Conservation (phyloP, 2,113 vertebrate genomes). For the Eublepharis macularius region DNA sequence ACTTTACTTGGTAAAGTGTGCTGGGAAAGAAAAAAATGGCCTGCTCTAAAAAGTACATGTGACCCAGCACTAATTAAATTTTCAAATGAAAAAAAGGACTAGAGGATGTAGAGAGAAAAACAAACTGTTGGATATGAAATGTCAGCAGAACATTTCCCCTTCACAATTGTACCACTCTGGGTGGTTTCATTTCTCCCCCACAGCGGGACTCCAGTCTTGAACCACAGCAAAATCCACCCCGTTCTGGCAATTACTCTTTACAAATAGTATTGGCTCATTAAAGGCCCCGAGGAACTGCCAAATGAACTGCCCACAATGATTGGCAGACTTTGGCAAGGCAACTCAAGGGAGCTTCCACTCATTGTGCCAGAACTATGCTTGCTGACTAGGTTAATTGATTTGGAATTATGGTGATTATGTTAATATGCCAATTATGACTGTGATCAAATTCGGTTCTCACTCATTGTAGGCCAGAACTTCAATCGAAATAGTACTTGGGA, state of each 20-base stretch:
- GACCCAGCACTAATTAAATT: conserved; percentile 61
- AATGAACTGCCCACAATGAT: conserved; percentile 23
- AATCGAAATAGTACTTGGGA: too few species aligned
- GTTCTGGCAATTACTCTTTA: conserved; percentile 42
- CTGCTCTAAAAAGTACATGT: conserved; percentile 41
- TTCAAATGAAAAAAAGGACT: conserved; percentile 48
- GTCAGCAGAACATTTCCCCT: conserved; percentile 25
- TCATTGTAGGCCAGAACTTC: too few species aligned
- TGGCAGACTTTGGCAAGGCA: conserved; percentile 11
- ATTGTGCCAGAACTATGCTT: background rate
- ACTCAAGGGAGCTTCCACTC: background rate
- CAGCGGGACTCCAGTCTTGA: conserved; percentile 23
- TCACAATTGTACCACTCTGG: background rate
- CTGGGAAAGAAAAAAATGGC: conserved; percentile 64
- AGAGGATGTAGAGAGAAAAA: conserved; percentile 24
- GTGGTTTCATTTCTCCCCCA: conserved; percentile 56
- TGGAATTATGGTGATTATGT: background rate
- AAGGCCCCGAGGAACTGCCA: conserved; percentile 24
- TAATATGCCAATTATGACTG: background rate
- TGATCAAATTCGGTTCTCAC: background rate
- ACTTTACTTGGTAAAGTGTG: conserved; percentile 13
- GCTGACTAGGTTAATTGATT: background rate
- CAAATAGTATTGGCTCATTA: background rate
- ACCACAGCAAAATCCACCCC: background rate
- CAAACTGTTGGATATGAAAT: background rate